A percentile compares a stretch with the other conserved stretches of the same genome.
Conservation (phyloP, 2,797 vertebrate species). For the Miichthys miiuy region DNA sequence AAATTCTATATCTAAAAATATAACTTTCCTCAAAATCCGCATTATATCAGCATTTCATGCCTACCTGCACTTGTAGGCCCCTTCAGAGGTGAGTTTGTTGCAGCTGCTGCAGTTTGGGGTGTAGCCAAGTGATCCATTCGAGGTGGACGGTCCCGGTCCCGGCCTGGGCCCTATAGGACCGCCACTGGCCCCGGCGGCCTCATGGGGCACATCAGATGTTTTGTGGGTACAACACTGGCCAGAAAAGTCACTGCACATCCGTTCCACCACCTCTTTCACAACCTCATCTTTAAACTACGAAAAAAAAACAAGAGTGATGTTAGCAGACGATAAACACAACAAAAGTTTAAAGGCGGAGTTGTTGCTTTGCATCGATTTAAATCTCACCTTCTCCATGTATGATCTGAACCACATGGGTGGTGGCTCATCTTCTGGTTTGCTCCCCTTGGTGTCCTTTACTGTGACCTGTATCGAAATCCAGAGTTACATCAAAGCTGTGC, state of each 20-base stretch:
- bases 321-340: not conserved
- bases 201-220: conserved; percentile 76
- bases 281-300: conserved; percentile 95
- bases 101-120: conserved; percentile 93
- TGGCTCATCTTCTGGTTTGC: conserved; percentile 85
- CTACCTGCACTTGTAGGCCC: conserved; percentile 98
- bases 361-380: too few species aligned
- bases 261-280: conserved; percentile 95
- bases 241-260: conserved; percentile 93
- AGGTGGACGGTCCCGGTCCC: conserved; percentile 75
- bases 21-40: too few species aligned
- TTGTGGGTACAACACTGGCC: conserved; percentile 90
- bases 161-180: conserved; percentile 65
- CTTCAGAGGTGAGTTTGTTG: conserved; percentile 90
- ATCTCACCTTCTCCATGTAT: conserved; percentile 93
- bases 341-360: too few species aligned
- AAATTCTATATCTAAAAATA: not conserved
- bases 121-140: conserved; percentile 87
- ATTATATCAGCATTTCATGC: too few species aligned
- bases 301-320: not conserved
- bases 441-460: conserved; percentile 83
- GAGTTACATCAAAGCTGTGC: not conserved
- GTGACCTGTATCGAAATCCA: conserved; percentile 69
- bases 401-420: conserved; percentile 96
- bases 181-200: conserved; percentile 71